phyloP scores from a whole-genome alignment of 2,113 vertebrate genomes.

The Mionectes macconnelli region DNA sequence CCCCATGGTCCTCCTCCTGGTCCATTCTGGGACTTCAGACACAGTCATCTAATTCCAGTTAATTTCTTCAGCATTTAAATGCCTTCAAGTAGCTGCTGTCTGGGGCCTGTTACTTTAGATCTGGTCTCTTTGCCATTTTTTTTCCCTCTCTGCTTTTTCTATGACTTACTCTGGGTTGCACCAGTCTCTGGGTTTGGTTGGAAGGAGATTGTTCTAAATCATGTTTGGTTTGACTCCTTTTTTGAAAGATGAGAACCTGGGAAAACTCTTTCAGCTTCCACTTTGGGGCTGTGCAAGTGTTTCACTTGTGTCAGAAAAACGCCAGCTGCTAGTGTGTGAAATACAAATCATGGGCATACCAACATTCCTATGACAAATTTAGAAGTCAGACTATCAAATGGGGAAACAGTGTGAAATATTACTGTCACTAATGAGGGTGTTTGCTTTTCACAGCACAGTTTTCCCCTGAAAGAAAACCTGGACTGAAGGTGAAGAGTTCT shows the following conservation, averaged over 20 bases:
- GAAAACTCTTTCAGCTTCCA: not conserved
- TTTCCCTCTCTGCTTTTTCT: not conserved
- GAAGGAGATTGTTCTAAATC: not conserved
- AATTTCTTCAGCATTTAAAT: not conserved
- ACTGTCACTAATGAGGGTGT: not conserved
- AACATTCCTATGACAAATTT: not conserved
- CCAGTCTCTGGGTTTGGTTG: not conserved
- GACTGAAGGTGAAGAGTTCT: not conserved
- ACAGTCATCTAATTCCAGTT: not conserved
- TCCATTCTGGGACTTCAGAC: not conserved
- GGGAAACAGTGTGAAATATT: not conserved
- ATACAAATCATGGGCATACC: not conserved
- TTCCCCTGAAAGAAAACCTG: not conserved
- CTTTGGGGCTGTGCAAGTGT: not conserved
- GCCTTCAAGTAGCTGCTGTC: not conserved
- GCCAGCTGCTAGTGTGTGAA: not conserved
- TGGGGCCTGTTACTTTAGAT: not conserved
- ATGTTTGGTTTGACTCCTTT: not conserved
- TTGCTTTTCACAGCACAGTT: not conserved
- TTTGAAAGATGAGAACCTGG: not conserved
- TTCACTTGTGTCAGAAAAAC: not conserved
- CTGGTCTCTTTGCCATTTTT: not conserved
- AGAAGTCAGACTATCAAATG: not conserved
- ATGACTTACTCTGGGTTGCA: not conserved
- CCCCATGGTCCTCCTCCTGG: not conserved